Base-by-base conservation (phyloP, 2,888 invertebrate genomes). In the Fragum sueziense region DNA sequence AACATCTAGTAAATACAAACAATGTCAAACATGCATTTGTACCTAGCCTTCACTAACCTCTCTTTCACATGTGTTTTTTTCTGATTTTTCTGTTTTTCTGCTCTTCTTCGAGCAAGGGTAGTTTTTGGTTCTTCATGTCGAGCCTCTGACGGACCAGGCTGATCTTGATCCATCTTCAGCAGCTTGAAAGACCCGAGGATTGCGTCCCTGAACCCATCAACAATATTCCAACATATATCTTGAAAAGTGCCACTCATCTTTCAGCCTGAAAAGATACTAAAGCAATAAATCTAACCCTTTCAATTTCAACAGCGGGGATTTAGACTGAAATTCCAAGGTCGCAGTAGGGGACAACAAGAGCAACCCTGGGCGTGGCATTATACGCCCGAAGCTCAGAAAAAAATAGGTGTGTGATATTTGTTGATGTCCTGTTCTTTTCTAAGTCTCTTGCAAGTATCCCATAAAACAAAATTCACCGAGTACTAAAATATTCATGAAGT, bases 31-130 rank as follows among this genome's bases (percentile, higher is more conserved):
- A n/a, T n/a, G n/a, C n/a, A n/a, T n/a, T n/a, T n/a, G n/a, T n/a
- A n/a, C n/a, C n/a, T n/a, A n/a, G n/a, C n/a, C n/a, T n/a, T n/a
- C n/a, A 33, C n/a, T 37, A 29, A 59, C 71, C 59, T 71, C 41
- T 57, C 41, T 71, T 71, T 71, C 0, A 59, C 37, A 2, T 2
- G 41, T n/a, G 37, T 7, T 61, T 71, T 71, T 59, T 59, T 71
- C 41, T 82, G 81, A 27, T 77, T 74, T 79, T 86, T 87, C 51
- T 85, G 79, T 65, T 85, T 86, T 70, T 90, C 90, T 17, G 88
- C 88, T 61, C 90, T 78, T 31, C 90, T 71, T 29, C 86, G 78
- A 27, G 90, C 90, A n/a, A 90, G 68, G 11, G 86, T 85, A 41
- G 89, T 89, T 67, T 86, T 68, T 1, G 86, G 87, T 71, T 90